Evolutionary conservation across 2,797 vertebrate species (phyloP), one percentile per base, ranked within the genome.

Genomic region (Coregonus suidteri): DNA sequence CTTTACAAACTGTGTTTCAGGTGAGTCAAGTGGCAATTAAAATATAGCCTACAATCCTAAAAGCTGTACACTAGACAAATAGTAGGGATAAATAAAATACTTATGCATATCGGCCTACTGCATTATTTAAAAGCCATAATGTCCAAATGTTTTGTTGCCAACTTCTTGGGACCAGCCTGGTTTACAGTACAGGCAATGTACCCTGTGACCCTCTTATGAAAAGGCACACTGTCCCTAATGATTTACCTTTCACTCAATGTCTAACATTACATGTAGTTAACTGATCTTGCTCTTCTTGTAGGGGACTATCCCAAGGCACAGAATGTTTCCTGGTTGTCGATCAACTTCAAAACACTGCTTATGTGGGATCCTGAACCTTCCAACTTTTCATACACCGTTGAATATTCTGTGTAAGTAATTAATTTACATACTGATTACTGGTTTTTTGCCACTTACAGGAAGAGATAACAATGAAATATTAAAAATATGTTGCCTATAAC

Each of bases 291-390:
- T 51, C 66, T 3, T 51, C 54, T 69, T 81, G 6, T 79, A 94
- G 93, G 78, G 0, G 80, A 73, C 0, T 92, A 85, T 75, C 94
- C 94, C 0, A 81, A 1, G 65, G 94, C 94, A 1, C 82, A 91
- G 62, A 89, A 92, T 9, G 84, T 95, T 78, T 82, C 89, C n/a
- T 99, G 97, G 98, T 91, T 85, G 81, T 99, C 98, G 64, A 91
- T 88, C 70, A 97, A 98, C 89, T 98, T 98, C 85, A 98, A 98
- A 93, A 98, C 97, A 0, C 37, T 96, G 74, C 86, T 99, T 75
- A 90, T 81, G 0, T 99, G 98, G 98, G 88, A 91, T 11, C 96
- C 96, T 6, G 89, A 94, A 83, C 95, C 96, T 0, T 67, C 75
- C 0, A 79, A 94, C 71, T 95, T 95, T 80, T 87, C 92, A 20